Evolutionary conservation across 1,140 invertebrate species (phyloP).

Genomic region (Nasonia vitripennis): DNA sequence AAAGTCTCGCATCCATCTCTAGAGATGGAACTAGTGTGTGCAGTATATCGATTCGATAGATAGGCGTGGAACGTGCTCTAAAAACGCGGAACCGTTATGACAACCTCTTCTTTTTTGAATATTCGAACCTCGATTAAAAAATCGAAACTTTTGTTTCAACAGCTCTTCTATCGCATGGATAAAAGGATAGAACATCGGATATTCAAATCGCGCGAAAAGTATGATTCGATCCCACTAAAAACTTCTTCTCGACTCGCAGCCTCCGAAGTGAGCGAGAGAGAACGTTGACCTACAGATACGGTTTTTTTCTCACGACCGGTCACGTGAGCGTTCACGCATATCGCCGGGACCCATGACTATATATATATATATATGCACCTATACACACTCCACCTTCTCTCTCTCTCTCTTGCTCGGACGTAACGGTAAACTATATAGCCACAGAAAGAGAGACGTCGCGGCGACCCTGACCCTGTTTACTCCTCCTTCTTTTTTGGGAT

Average conservation of each 20-base stretch:
- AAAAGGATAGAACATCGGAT: not conserved
- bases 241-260: constrained; percentile 19
- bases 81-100: too few species aligned
- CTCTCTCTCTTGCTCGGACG: not conserved
- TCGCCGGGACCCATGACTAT: not conserved
- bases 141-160: too few species aligned
- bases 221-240: not conserved
- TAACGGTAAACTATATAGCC: not conserved
- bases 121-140: too few species aligned
- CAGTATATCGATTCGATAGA: too few species aligned
- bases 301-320: constrained; percentile 39
- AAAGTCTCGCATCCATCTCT: too few species aligned
- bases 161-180: not conserved
- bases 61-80: too few species aligned
- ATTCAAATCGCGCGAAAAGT: not conserved
- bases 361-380: not conserved
- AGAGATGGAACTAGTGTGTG: too few species aligned
- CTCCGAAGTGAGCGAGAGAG: constrained; percentile 33
- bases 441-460: not conserved
- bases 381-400: not conserved
- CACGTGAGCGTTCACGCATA: too few species aligned
- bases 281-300: constrained; percentile 58
- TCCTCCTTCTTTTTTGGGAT: not conserved
- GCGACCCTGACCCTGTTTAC: constrained; percentile 1
- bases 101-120: too few species aligned